phyloP scores from a whole-genome alignment of 2,888 invertebrate species.

The Gnatocerus cornutus region DNA sequence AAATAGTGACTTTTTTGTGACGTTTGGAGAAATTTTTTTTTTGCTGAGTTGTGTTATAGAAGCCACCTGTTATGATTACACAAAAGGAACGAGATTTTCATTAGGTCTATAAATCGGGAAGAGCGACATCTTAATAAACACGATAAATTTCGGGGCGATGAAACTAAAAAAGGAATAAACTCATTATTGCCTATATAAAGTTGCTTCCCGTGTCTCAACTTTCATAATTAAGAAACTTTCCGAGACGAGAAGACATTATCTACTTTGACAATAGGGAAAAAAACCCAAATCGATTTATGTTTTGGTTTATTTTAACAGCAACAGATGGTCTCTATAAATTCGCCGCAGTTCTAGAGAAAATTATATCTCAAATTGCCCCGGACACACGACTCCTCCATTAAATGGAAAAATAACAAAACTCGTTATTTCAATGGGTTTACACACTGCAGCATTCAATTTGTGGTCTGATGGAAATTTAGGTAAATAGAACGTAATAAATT shows the following conservation, averaged over 20 bases:
- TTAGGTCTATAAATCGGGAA: too few species aligned
- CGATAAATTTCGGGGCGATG: constrained; percentile 4
- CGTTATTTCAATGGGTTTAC: neutral
- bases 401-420: constrained; percentile 24
- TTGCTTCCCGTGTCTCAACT: constrained; percentile 1
- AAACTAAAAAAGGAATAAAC: constrained; percentile 20
- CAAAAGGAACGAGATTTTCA: too few species aligned
- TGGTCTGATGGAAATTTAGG: constrained; percentile 2
- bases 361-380: constrained; percentile 14
- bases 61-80: too few species aligned
- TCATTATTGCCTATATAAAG: constrained; percentile 19
- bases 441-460: constrained; percentile 11
- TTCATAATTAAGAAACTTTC: constrained; percentile 35
- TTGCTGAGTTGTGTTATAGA: too few species aligned
- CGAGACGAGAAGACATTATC: neutral
- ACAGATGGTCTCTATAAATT: constrained; percentile 33
- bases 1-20: too few species aligned
- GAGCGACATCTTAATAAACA: neutral
- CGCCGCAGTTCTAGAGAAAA: neutral
- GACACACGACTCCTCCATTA: neutral
- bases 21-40: too few species aligned
- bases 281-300: constrained; percentile 29
- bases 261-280: constrained; percentile 18
- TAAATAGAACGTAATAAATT: constrained; percentile 4
- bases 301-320: constrained; percentile 28